Conservation (phyloP, 2,113 vertebrate species). For the Alces alces region DNA sequence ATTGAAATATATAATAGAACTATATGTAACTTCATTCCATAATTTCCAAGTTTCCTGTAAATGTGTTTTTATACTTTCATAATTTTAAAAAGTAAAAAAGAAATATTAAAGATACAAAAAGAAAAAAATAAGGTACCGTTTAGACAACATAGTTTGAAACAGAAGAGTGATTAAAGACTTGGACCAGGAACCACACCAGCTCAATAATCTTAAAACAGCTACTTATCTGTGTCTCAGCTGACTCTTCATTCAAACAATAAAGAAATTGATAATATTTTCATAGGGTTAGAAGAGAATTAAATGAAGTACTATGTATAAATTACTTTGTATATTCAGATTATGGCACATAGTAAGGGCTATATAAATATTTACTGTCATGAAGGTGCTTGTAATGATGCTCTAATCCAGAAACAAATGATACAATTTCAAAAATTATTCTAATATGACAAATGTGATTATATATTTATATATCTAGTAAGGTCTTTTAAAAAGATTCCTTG, state of each 20-base stretch:
- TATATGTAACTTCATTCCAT: rapidly evolving
- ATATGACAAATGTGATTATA: not conserved
- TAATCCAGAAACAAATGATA: not conserved
- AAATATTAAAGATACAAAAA: not conserved
- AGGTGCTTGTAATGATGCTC: not conserved
- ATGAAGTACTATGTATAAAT: not conserved
- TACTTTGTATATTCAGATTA: not conserved
- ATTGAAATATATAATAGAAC: not conserved
- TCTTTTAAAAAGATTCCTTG: not conserved
- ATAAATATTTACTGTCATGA: not conserved
- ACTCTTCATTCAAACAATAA: not conserved
- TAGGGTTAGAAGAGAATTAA: not conserved
- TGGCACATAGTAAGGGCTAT: not conserved
- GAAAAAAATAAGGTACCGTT: not conserved
- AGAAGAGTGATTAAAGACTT: not conserved
- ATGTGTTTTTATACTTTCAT: not conserved
- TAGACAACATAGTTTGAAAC: not conserved
- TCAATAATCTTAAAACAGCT: not conserved
- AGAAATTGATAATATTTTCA: not conserved
- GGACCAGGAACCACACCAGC: rapidly evolving
- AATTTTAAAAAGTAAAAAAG: not conserved
- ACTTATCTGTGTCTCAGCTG: not conserved
- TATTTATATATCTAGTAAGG: not conserved
- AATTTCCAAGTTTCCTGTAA: not conserved
- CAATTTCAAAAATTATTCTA: not conserved